Conservation (phyloP, 2,113 vertebrate species). For the Seriola dumerili region DNA sequence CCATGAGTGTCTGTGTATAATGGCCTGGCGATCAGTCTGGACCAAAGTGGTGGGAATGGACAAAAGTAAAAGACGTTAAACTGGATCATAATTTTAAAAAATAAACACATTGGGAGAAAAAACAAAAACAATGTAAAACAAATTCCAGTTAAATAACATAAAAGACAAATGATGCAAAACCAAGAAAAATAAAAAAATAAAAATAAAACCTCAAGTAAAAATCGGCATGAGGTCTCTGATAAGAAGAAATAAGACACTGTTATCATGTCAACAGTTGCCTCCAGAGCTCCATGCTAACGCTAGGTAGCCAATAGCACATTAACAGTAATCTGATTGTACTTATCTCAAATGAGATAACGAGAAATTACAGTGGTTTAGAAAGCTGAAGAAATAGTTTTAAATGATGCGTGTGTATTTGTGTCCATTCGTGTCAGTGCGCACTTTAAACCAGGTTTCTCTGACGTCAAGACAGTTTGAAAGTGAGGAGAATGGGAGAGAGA, state of each 20-base stretch:
- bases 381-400: not conserved
- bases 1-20: too few species aligned
- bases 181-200: not conserved
- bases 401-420: slow-evolving; percentile 28
- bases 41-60: too few species aligned
- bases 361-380: not conserved
- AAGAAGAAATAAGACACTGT: not conserved
- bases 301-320: not conserved
- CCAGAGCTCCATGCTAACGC: not conserved
- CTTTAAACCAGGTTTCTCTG: slow-evolving; percentile 45
- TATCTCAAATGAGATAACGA: not conserved
- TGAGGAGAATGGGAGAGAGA: not conserved
- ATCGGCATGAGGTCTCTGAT: not conserved
- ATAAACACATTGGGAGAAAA: too few species aligned
- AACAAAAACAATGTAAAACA: too few species aligned
- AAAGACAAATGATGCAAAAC: not conserved
- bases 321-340: not conserved
- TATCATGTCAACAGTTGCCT: not conserved
- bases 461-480: slow-evolving; percentile 44
- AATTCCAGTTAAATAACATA: too few species aligned
- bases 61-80: too few species aligned
- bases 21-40: too few species aligned
- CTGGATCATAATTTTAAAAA: too few species aligned
- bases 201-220: not conserved
- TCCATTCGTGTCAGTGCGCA: slow-evolving; percentile 26